Percentiles rank a stretch among this genome's conserved stretches.
Evolutionary conservation across 2,113 vertebrate species (phyloP).

Genomic region (Phrynosoma platyrhinos): DNA sequence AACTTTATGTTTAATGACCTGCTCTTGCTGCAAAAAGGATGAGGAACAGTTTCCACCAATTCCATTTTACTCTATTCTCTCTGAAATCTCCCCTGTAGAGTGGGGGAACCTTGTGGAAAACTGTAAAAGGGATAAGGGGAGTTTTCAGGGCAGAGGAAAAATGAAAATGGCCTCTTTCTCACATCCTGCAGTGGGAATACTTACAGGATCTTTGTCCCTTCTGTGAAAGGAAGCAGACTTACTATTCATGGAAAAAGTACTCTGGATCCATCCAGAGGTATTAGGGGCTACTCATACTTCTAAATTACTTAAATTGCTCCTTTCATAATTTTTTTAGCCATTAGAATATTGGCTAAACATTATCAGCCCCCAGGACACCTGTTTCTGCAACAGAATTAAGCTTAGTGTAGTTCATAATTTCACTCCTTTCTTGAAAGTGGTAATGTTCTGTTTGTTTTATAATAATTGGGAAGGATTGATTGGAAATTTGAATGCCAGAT

Average conservation of each 20-base stretch:
- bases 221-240: not conserved
- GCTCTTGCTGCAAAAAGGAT: not conserved
- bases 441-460: constrained; percentile 44
- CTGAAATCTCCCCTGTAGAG: not conserved
- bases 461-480: constrained; percentile 33
- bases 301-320: constrained; percentile 56
- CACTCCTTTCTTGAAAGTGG: not conserved
- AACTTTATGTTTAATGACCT: constrained; percentile 14
- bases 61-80: not conserved
- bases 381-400: constrained; percentile 43
- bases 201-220: not conserved
- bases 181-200: not conserved
- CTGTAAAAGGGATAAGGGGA: not conserved
- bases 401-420: constrained; percentile 20
- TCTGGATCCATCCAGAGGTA: constrained; percentile 6
- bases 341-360: constrained; percentile 25
- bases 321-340: constrained; percentile 18
- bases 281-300: constrained; percentile 32
- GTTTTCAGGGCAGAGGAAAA: not conserved
- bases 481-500: constrained; percentile 7
- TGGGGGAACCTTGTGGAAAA: not conserved
- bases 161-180: not conserved
- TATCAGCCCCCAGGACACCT: not conserved
- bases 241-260: not conserved
- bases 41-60: not conserved